These are phyloP conservation scores for Craniophora ligustri DNA, from an alignment of 2,888 invertebrate genomes.

Conservation along the genomic window DNA sequence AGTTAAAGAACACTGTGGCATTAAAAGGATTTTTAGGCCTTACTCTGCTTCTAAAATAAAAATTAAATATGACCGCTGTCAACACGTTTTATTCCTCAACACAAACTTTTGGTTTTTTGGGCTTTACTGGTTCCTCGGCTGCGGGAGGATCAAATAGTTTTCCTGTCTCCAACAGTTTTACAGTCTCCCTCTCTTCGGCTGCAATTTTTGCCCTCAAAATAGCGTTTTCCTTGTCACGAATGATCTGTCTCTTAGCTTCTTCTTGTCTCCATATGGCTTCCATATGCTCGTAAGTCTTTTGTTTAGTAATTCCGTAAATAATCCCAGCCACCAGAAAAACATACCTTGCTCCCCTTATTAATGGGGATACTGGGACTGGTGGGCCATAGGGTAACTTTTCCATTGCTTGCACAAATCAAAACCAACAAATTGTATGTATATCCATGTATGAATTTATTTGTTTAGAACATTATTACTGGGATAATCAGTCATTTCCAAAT, in stretches of 20 bases:
- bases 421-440: not conserved
- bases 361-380: slow-evolving; percentile 77
- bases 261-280: slow-evolving; percentile 67
- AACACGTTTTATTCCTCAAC: not conserved
- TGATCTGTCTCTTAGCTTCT: slow-evolving; percentile 70
- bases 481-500: no score
- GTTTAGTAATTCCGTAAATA: slow-evolving; percentile 73
- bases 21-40: no score
- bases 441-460: not conserved
- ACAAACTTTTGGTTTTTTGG: not conserved
- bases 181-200: slow-evolving; percentile 68
- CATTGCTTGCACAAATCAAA: slow-evolving; percentile 10
- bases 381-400: slow-evolving; percentile 69
- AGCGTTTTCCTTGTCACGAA: slow-evolving; percentile 70
- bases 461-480: no score
- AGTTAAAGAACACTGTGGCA: no score
- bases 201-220: slow-evolving; percentile 70
- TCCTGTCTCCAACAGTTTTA: slow-evolving; percentile 72
- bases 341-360: slow-evolving; percentile 77
- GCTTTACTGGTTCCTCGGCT: not conserved
- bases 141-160: slow-evolving; percentile 64
- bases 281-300: slow-evolving; percentile 64
- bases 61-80: not conserved
- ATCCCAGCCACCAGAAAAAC: slow-evolving; percentile 75
- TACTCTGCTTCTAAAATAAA: not conserved